Evolutionary conservation across 2,797 vertebrate species (phyloP).

Genomic region (Microtus agrestis): DNA sequence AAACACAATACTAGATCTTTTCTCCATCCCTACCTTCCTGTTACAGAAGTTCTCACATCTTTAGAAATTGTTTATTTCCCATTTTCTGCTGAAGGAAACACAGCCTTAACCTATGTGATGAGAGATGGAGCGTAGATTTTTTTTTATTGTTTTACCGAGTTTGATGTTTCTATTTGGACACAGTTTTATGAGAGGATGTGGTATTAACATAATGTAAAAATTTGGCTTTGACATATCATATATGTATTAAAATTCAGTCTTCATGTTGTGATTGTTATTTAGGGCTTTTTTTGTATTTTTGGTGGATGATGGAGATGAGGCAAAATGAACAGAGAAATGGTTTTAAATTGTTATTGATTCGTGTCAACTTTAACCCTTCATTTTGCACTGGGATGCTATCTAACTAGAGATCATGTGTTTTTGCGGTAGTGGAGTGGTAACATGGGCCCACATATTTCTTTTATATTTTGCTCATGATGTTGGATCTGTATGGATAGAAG

Average conservation of each 20-base stretch:
- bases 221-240: conserved; percentile 48
- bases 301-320: not conserved
- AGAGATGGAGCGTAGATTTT: conserved; percentile 9
- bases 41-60: conserved; percentile 20
- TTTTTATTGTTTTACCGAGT: conserved; percentile 40
- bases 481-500: not conserved
- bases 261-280: conserved; percentile 41
- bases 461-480: not conserved
- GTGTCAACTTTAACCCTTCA: not conserved
- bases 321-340: conserved; percentile 4
- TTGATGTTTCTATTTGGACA: conserved; percentile 68
- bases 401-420: not conserved
- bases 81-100: not conserved
- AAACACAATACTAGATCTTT: not conserved
- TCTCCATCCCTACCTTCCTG: not conserved
- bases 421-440: not conserved
- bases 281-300: not conserved
- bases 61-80: not conserved
- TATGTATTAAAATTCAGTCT: conserved; percentile 63
- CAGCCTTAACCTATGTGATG: conserved; percentile 22
- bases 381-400: conserved; percentile 2
- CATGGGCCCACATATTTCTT: not conserved
- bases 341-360: conserved; percentile 38
- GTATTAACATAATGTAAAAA: conserved; percentile 72
- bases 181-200: conserved; percentile 67